A percentile compares a stretch with the other conserved stretches of the same genome.
These are phyloP conservation scores for Podilymbus podiceps DNA, from an alignment of 2,113 vertebrate genomes.

Conservation along the genomic window DNA sequence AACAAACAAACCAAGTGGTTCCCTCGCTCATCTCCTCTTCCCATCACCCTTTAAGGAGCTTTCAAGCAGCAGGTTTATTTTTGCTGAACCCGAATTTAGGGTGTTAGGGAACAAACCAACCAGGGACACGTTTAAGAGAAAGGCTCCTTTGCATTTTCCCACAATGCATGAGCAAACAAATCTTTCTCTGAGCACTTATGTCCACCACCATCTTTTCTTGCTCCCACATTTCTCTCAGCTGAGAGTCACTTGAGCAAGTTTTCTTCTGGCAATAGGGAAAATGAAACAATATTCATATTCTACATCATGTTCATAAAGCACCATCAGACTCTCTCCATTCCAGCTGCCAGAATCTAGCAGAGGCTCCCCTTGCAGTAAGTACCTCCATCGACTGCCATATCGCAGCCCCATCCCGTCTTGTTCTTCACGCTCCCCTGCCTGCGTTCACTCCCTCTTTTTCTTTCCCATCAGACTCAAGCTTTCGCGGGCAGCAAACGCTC, in stretches of 20 bases:
- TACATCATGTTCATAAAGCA: neutral
- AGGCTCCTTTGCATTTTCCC: neutral
- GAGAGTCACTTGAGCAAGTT: neutral
- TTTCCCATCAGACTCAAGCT: neutral
- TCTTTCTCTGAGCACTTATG: neutral
- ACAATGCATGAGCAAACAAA: accelerated
- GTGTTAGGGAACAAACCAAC: neutral
- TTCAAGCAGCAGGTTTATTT: conserved; percentile 31
- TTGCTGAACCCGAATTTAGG: neutral
- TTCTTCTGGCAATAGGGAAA: neutral
- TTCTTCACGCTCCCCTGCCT: neutral
- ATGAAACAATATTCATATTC: neutral
- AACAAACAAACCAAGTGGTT: neutral
- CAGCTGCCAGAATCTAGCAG: neutral
- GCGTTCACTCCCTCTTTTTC: neutral
- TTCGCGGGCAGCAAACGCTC: neutral
- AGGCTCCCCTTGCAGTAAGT: neutral
- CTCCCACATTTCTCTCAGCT: neutral
- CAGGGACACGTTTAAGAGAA: neutral
- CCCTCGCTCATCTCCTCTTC: neutral
- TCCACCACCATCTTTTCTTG: neutral
- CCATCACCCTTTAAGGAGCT: neutral
- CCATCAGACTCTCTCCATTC: neutral
- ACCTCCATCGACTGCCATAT: neutral
- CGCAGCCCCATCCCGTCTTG: neutral